phyloP scores from a whole-genome alignment of 1,140 invertebrate genomes.

The Phthorimaea operculella region DNA sequence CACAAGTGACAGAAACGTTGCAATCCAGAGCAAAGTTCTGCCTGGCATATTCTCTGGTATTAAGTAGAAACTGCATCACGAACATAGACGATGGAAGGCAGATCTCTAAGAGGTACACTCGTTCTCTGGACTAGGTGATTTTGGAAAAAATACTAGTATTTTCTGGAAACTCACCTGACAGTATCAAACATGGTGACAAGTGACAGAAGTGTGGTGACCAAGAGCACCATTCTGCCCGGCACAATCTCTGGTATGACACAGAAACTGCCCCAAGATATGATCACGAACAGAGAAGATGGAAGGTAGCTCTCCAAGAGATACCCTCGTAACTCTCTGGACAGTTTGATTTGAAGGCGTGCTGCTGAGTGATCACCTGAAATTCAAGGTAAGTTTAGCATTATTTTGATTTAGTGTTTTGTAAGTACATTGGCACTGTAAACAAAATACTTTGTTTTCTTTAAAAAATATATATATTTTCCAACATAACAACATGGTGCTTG shows the following conservation, averaged over 20 bases:
- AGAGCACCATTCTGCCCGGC: slow-evolving; percentile 70
- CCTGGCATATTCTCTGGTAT: slow-evolving; percentile 73
- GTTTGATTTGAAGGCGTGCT: slow-evolving; percentile 68
- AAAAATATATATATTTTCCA: too few relatives aligned
- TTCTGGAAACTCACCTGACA: slow-evolving; percentile 67
- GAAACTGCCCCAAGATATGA: slow-evolving; percentile 76
- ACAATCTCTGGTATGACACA: slow-evolving; percentile 73
- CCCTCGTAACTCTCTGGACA: slow-evolving; percentile 70
- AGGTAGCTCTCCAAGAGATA: slow-evolving; percentile 73
- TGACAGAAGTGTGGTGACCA: slow-evolving; percentile 72
- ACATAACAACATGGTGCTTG: too few relatives aligned
- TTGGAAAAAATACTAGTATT: too few relatives aligned
- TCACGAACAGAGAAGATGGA: slow-evolving; percentile 72
- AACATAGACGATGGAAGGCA: slow-evolving; percentile 73
- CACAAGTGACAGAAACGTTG: slow-evolving; percentile 72
- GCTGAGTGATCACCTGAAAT: slow-evolving; percentile 69
- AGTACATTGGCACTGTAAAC: too few relatives aligned
- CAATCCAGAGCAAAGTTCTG: slow-evolving; percentile 71
- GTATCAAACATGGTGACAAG: slow-evolving; percentile 74
- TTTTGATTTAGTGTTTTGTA: too few relatives aligned
- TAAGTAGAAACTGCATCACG: slow-evolving; percentile 74
- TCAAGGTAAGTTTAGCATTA: slow-evolving; percentile 5
- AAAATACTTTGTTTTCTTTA: too few relatives aligned
- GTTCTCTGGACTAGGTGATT: slow-evolving; percentile 70
- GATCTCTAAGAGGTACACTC: slow-evolving; percentile 71